phyloP scores from a whole-genome alignment of 1,140 invertebrate genomes.

The Amyelois transitella region DNA sequence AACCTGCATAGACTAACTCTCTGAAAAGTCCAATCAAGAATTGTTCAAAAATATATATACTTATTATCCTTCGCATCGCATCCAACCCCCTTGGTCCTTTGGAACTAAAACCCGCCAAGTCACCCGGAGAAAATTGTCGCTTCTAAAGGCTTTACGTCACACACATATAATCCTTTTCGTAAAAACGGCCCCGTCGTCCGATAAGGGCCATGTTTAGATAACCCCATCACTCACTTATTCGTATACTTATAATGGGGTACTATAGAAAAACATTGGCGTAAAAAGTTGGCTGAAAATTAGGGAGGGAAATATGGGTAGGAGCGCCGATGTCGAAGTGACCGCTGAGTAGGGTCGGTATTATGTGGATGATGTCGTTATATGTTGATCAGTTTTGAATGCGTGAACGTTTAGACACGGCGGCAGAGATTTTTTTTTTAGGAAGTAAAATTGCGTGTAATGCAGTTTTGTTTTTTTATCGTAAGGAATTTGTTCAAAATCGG shows the following conservation, averaged over 20 bases:
- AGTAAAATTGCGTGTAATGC: no score
- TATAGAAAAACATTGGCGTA: conserved; percentile 74
- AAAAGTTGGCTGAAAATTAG: conserved; percentile 65
- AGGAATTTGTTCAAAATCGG: no score
- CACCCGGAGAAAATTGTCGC: conserved; percentile 22
- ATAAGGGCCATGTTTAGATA: conserved; percentile 69
- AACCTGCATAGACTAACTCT: no score
- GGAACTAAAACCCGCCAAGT: conserved; percentile 25
- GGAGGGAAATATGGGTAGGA: conserved; percentile 47
- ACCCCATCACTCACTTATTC: conserved; percentile 60
- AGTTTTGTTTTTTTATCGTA: no score
- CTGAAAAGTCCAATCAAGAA: no score
- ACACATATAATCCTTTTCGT: conserved; percentile 58
- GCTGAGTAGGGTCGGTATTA: conserved; percentile 70
- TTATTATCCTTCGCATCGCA: no score
- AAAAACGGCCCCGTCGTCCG: conserved; percentile 40
- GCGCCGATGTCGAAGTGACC: conserved; percentile 70
- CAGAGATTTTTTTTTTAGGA: no score
- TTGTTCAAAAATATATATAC: no score
- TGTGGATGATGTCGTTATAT: conserved; percentile 72
- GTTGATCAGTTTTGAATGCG: conserved; percentile 73
- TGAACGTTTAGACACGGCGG: no score
- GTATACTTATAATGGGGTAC: conserved; percentile 27
- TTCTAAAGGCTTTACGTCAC: conserved; percentile 38
- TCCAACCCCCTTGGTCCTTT: background rate